phyloP scores from a whole-genome alignment of 1,140 invertebrate species.

The Zaprionus vittiger region DNA sequence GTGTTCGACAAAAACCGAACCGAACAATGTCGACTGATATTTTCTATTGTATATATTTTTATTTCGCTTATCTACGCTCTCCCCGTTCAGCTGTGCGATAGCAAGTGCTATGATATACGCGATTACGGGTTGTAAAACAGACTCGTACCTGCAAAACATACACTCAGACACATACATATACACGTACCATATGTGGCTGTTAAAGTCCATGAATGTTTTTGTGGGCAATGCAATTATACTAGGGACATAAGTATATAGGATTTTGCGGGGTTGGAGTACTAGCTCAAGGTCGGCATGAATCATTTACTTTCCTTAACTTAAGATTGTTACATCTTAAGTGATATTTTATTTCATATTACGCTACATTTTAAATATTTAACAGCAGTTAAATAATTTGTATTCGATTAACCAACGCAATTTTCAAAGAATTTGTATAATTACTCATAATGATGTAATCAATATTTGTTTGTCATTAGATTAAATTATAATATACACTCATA shows the following conservation, averaged over 20 bases:
- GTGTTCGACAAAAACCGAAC: conserved; percentile 5
- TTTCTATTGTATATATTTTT: conserved; percentile 29
- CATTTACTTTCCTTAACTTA: neutral
- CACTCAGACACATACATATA: neutral
- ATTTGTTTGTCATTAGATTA: neutral
- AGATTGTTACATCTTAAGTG: neutral
- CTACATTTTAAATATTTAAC: neutral
- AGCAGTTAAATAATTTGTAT: too few relatives aligned
- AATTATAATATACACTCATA: too few relatives aligned
- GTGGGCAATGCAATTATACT: conserved; percentile 15
- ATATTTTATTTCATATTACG: neutral
- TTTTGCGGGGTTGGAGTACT: conserved; percentile 5
- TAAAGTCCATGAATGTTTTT: conserved; percentile 1
- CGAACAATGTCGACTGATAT: conserved; percentile 48
- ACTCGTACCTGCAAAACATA: neutral
- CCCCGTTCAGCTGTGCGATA: conserved; percentile 55
- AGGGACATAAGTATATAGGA: neutral
- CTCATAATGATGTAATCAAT: neutral
- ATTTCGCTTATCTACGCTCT: conserved; percentile 46
- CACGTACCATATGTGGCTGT: neutral
- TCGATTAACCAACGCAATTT: too few relatives aligned
- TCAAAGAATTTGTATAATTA: too few relatives aligned
- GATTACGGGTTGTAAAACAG: conserved; percentile 62
- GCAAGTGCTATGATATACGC: conserved; percentile 62
- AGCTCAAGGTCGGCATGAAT: conserved; percentile 13